Evolutionary conservation across 2,797 vertebrate species (phyloP).

Genomic region (Xiphorhynchus erythropygius): DNA sequence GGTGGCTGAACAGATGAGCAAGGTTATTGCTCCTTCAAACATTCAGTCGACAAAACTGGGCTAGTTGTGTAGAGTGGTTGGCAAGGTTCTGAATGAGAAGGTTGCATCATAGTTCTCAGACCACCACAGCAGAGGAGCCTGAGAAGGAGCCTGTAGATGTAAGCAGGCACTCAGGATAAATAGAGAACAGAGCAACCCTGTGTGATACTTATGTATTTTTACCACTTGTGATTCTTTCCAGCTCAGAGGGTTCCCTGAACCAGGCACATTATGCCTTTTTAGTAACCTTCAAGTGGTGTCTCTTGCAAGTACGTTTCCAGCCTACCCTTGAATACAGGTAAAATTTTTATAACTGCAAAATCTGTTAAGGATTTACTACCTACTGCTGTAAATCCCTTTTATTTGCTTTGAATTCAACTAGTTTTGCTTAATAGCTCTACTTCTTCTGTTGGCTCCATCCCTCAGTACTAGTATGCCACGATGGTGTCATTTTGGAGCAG

Average conservation of each 20-base stretch:
- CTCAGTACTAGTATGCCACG: neutral
- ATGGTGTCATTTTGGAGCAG: neutral
- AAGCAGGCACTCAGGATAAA: neutral
- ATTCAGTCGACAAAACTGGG: neutral
- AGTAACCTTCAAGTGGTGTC: neutral
- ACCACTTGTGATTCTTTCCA: neutral
- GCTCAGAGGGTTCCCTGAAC: neutral
- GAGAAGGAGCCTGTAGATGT: neutral
- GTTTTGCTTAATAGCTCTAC: neutral
- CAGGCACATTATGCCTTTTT: neutral
- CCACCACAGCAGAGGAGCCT: neutral
- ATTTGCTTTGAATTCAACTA: neutral
- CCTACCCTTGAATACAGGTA: neutral
- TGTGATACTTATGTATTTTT: neutral
- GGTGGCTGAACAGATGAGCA: neutral
- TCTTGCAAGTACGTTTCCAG: neutral
- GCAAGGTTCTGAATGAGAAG: neutral
- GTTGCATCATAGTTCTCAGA: rapidly evolving
- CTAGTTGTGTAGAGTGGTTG: neutral
- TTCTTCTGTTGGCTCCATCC: neutral
- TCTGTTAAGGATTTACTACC: neutral
- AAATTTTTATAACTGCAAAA: neutral
- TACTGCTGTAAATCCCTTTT: neutral
- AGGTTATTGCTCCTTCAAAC: neutral
- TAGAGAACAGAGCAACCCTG: neutral